These are phyloP conservation scores for Drosophila robusta DNA, from an alignment of 2,888 invertebrate species.

Conservation along the genomic window DNA sequence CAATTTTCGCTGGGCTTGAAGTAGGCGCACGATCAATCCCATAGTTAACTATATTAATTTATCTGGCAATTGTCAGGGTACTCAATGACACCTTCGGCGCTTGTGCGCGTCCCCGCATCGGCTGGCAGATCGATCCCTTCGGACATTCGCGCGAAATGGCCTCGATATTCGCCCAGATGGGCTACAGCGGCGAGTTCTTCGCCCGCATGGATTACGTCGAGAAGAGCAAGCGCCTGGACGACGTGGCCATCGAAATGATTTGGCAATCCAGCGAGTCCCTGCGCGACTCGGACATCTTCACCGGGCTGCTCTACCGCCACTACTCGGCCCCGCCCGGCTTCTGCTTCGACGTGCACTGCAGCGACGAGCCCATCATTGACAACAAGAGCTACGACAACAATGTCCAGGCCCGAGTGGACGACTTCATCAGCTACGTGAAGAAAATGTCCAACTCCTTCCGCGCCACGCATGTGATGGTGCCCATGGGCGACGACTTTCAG, in stretches of 20 bases:
- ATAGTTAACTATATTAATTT: neutral
- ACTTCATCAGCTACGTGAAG: slow-evolving; percentile 87
- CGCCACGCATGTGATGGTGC: slow-evolving; percentile 92
- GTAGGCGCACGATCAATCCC: slow-evolving; percentile 79
- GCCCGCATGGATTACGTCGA: slow-evolving; percentile 95
- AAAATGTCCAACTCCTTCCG: slow-evolving; percentile 86
- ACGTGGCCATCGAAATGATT: slow-evolving; percentile 91
- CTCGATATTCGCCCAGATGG: slow-evolving; percentile 92
- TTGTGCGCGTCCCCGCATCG: slow-evolving; percentile 91
- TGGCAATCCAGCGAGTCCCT: slow-evolving; percentile 92
- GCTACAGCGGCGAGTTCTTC: slow-evolving; percentile 94
- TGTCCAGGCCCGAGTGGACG: slow-evolving; percentile 89
- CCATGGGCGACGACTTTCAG: slow-evolving; percentile 97
- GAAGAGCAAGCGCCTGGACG: slow-evolving; percentile 87
- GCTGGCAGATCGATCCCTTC: slow-evolving; percentile 95
- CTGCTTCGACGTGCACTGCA: slow-evolving; percentile 95
- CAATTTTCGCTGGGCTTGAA: slow-evolving; percentile 90
- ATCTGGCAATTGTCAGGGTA: slow-evolving; percentile 78
- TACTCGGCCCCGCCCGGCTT: slow-evolving; percentile 95
- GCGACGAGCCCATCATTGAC: slow-evolving; percentile 94
- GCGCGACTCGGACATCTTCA: slow-evolving; percentile 90
- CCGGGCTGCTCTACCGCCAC: slow-evolving; percentile 92
- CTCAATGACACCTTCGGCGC: slow-evolving; percentile 90
- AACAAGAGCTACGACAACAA: slow-evolving; percentile 94
- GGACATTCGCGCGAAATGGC: slow-evolving; percentile 95